phyloP scores from a whole-genome alignment of 92 coral and sea anemone genomes.

The Bergia sp. region DNA sequence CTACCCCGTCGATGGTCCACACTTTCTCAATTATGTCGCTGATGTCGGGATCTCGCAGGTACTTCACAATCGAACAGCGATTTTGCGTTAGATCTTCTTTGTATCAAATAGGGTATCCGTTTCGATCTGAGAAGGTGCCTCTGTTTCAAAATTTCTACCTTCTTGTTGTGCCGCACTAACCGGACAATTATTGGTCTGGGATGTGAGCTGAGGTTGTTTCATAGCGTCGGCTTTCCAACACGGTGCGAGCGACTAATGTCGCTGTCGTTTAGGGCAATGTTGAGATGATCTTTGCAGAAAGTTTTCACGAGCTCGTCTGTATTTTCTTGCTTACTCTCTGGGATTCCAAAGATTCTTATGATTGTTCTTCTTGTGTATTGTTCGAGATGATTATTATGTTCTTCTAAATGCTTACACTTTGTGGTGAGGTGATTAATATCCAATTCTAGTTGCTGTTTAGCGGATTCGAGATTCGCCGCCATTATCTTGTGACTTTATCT shows the following conservation, averaged over 20 bases:
- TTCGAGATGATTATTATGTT: not conserved
- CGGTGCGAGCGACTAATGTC: too few species aligned
- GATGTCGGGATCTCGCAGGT: not conserved
- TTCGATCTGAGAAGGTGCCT: constrained; percentile 21
- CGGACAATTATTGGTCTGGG: constrained; percentile 9
- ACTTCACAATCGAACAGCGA: not conserved
- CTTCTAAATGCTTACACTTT: not conserved
- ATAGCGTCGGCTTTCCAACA: too few species aligned
- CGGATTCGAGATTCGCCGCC: not conserved
- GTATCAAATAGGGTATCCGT: constrained; percentile 14
- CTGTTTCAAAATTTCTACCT: constrained; percentile 8
- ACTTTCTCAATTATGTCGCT: not conserved
- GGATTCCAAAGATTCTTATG: constrained; percentile 31
- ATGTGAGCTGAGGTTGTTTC: too few species aligned
- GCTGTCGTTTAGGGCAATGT: too few species aligned
- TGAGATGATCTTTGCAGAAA: too few species aligned
- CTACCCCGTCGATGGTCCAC: not conserved
- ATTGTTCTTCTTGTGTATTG: constrained; percentile 32
- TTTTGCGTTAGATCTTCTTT: constrained; percentile 33
- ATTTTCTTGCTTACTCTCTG: not conserved
- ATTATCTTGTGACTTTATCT: not conserved
- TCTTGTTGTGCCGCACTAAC: not conserved
- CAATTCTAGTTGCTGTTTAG: not conserved
- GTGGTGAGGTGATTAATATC: not conserved
- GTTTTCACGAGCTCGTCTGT: not conserved